Evolutionary conservation across 23 tunicate genomes (phyloP).

Genomic region (Halocynthia roretzi): DNA sequence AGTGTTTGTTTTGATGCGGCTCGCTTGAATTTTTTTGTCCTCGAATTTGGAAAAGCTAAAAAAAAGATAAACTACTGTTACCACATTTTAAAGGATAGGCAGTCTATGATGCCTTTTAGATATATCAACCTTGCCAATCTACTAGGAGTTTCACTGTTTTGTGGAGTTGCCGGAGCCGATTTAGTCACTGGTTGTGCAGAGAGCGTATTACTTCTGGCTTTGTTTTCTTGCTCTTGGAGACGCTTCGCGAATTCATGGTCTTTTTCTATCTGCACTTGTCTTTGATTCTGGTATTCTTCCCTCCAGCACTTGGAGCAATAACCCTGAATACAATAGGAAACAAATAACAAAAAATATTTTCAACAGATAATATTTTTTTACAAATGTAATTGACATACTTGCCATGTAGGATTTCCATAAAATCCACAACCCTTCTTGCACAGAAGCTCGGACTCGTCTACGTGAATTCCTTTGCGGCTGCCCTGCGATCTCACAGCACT

Average conservation of each 20-base stretch:
- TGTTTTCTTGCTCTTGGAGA: constrained; percentile 75
- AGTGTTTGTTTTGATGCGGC: constrained; percentile 39
- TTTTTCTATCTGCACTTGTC: constrained; percentile 48
- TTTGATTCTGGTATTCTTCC: constrained; percentile 45
- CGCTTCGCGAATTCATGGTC: constrained; percentile 86
- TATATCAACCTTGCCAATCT: background rate
- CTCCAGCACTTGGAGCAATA: constrained; percentile 95
- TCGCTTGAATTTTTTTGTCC: constrained; percentile 52
- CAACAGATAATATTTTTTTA: background rate
- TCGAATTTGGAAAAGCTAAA: constrained; percentile 45
- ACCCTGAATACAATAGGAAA: constrained; percentile 31
- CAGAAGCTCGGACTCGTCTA: constrained; percentile 53
- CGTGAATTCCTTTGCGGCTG: constrained; percentile 67
- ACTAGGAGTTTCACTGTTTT: background rate
- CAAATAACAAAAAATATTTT: background rate
- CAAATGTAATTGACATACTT: constrained; percentile 29
- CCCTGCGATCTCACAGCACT: background rate
- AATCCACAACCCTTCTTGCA: constrained; percentile 94
- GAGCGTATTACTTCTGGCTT: background rate
- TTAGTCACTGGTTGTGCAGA: background rate
- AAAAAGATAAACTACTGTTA: too few species aligned
- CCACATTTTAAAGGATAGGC: too few species aligned
- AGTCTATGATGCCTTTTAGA: background rate
- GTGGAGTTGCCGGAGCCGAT: background rate
- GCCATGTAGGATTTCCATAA: constrained; percentile 92